Evolutionary conservation across 2,797 vertebrate genomes (phyloP).

Genomic region (Spinus pinus): DNA sequence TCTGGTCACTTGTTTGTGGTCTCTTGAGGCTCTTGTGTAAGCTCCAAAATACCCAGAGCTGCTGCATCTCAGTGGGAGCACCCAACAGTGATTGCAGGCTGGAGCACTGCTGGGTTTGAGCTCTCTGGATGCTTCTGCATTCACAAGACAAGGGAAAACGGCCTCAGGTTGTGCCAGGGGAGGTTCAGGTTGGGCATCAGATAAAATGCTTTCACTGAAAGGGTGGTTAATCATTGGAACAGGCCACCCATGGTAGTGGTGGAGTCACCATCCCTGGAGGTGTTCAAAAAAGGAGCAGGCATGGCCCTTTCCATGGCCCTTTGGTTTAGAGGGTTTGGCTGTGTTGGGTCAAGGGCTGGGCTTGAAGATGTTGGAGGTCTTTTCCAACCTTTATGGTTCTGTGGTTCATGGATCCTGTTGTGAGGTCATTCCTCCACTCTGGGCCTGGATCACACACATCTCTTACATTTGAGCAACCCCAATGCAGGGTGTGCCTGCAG

Average conservation of each 20-base stretch:
- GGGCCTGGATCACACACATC: fast-evolving
- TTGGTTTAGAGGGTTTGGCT: neutral
- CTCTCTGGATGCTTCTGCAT: neutral
- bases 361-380: neutral
- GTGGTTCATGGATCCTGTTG: neutral
- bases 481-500: neutral
- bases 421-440: fast-evolving
- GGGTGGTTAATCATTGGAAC: neutral
- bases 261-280: neutral
- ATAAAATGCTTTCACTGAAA: neutral
- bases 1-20: neutral
- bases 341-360: neutral
- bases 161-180: neutral
- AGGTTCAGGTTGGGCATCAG: neutral
- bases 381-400: neutral
- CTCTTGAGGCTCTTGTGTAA: neutral
- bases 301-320: neutral
- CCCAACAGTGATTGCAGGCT: neutral
- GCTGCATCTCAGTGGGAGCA: neutral
- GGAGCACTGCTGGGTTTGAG: neutral
- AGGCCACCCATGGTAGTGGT: too few species aligned
- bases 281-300: neutral
- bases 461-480: neutral
- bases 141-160: neutral
- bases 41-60: neutral